Base-by-base conservation (phyloP, 2,113 vertebrate species). In the Mystacornis crossleyi region DNA sequence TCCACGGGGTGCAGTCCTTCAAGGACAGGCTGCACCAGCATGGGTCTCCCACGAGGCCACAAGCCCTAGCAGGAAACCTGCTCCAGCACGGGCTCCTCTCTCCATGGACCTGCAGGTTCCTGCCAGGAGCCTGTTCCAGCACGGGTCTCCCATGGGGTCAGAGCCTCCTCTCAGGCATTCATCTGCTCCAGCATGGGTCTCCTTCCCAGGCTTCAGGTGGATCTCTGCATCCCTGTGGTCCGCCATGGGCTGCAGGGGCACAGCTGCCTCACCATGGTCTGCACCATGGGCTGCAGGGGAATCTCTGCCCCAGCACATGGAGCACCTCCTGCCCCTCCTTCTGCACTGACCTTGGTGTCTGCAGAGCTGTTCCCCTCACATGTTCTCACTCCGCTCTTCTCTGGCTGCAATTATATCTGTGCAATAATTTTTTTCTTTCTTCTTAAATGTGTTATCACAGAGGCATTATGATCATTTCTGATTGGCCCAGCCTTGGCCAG, bases 131-230 rank as follows among this genome's bases (percentile, higher is more conserved):
- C 19, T 85, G 34, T 10, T 50, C 34, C 16, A 31, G 43, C 3
- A 21, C 0, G 2, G 65, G 13, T 18, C 7, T 69, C 25, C 7
- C n/a, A 36, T 1, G 1, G 13, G 13, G 1, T 50, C 47, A 69
- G 25, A 69, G n/a, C 9, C 18, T 15, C 47, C n/a, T 69, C 3
- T 28, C 66, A 36, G n/a, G 12, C 18, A 28, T 20, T 25, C n/a
- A 14, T 6, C 25, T 29, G 6, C 9, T 50, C n/a, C 1, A 1
- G 18, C 4, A 1, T 10, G 13, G 16, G 34, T 0, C 31, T 75
- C 4, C 48, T 47, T 18, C 48, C 0, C 0, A 1, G 33, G 48
- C 33, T 62, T 38, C 26, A 45, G 38, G 38, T 45, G 57, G 14
- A 14, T 54, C 14, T 72, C 17, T 45, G 57, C 40, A 45, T 2